Conservation (phyloP, 1,140 invertebrate genomes). For the Rhagoletis pomonella region DNA sequence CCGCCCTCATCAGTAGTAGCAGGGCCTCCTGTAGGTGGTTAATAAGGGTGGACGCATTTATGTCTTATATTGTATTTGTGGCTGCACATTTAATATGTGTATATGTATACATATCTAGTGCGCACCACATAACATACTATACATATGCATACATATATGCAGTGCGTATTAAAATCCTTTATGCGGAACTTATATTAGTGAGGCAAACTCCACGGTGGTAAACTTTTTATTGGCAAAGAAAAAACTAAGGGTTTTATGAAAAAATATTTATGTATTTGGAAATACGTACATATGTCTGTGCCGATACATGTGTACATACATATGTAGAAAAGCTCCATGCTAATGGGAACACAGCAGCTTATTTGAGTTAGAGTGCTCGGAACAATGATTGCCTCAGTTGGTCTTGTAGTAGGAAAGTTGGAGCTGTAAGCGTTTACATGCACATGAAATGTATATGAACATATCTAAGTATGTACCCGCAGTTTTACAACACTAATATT, state of each 20-base stretch:
- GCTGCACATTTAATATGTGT: neutral
- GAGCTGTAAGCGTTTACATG: neutral
- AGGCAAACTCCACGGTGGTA: neutral
- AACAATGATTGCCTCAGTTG: constrained; percentile 19
- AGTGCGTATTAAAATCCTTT: neutral
- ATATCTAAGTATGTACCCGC: neutral
- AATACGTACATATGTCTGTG: neutral
- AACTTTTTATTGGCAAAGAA: constrained; percentile 7
- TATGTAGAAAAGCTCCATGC: no score
- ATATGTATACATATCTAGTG: neutral
- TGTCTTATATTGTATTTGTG: neutral
- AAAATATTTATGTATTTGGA: neutral
- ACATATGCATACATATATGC: neutral
- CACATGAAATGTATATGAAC: neutral
- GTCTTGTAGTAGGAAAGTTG: neutral
- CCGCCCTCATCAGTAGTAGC: neutral
- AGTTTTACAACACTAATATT: constrained; percentile 27
- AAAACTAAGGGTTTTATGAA: neutral
- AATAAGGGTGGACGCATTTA: constrained; percentile 4
- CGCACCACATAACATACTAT: no score
- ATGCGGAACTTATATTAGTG: neutral
- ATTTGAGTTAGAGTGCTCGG: neutral
- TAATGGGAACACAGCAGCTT: neutral
- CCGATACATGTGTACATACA: neutral
- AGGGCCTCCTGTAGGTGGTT: neutral